Percentiles rank a stretch among this genome's conserved stretches.
These are phyloP conservation scores for Drosophila orena DNA, from an alignment of 1,140 invertebrate genomes.

Conservation along the genomic window DNA sequence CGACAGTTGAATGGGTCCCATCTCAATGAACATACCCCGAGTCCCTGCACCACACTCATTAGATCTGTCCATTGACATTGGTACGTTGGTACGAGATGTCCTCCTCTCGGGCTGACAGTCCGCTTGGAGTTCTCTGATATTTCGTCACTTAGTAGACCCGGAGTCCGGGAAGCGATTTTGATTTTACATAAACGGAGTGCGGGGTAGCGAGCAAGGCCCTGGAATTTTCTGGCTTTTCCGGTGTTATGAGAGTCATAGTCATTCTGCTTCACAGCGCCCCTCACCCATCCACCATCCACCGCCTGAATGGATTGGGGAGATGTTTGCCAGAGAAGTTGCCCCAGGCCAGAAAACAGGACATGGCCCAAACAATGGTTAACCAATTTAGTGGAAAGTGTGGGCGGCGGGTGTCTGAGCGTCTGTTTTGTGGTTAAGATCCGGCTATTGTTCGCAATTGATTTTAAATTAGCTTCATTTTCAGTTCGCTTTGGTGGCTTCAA, in stretches of 20 bases:
- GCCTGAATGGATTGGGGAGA: constrained; percentile 18
- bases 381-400: constrained; percentile 56
- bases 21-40: constrained; percentile 57
- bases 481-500: constrained; percentile 12
- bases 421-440: constrained; percentile 37
- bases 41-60: constrained; percentile 50
- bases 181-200: constrained; percentile 45
- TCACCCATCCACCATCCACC: constrained; percentile 13
- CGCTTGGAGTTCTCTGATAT: constrained; percentile 41
- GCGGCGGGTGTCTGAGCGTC: constrained; percentile 30
- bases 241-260: constrained; percentile 51
- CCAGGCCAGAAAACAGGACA: constrained; percentile 32
- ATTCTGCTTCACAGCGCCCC: constrained; percentile 15
- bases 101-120: constrained; percentile 43
- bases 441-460: constrained; percentile 48
- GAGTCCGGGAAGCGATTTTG: constrained; percentile 22
- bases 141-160: constrained; percentile 38
- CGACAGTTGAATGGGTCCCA: constrained; percentile 67
- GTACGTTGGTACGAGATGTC: constrained; percentile 15
- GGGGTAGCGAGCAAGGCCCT: constrained; percentile 3
- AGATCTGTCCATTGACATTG: constrained; percentile 45
- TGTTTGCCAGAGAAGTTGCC: constrained; percentile 39
- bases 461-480: constrained; percentile 50
- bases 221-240: constrained; percentile 34
- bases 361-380: constrained; percentile 52